Percentiles rank a stretch among this genome's conserved stretches.
These are phyloP conservation scores for Takifugu bimaculatus DNA, from an alignment of 2,113 vertebrate genomes.

Conservation along the genomic window DNA sequence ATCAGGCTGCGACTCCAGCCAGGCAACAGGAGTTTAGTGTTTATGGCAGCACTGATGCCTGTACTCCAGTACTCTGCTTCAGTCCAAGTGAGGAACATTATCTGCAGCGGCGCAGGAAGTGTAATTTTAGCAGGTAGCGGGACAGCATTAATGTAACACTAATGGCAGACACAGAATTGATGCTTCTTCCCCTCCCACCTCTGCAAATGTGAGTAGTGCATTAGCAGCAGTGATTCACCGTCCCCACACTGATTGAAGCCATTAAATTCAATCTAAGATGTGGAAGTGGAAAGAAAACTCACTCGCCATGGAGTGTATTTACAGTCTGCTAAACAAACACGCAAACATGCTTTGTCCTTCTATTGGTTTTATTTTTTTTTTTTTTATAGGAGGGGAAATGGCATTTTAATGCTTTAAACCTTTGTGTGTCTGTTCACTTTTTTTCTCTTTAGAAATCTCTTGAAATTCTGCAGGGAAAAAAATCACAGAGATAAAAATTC, in stretches of 20 bases:
- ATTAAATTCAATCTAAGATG: constrained; percentile 64
- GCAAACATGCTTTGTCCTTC: constrained; percentile 40
- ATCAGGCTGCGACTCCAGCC: constrained; percentile 28
- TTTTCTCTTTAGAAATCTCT: constrained; percentile 18
- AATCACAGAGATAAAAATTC: no score
- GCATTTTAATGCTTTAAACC: constrained; percentile 46
- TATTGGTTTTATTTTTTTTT: constrained; percentile 7
- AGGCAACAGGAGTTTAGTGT: background rate
- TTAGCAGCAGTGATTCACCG: constrained; percentile 51
- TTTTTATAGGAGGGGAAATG: no score
- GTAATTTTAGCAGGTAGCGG: constrained; percentile 45
- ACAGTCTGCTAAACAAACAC: constrained; percentile 29
- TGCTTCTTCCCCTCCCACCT: constrained; percentile 32
- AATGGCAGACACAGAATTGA: constrained; percentile 48
- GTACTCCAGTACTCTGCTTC: no score
- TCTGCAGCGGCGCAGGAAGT: constrained; percentile 29
- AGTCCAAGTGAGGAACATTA: no score
- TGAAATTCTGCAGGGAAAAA: no score
- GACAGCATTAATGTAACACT: constrained; percentile 52
- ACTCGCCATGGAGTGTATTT: constrained; percentile 40
- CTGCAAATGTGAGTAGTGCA: constrained; percentile 54
- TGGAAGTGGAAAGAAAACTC: constrained; percentile 31
- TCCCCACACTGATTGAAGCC: constrained; percentile 53
- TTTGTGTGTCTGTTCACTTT: constrained; percentile 20
- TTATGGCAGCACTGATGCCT: no score